These are phyloP conservation scores for Andrena minutula DNA, from an alignment of 2,888 invertebrate species.

Conservation along the genomic window DNA sequence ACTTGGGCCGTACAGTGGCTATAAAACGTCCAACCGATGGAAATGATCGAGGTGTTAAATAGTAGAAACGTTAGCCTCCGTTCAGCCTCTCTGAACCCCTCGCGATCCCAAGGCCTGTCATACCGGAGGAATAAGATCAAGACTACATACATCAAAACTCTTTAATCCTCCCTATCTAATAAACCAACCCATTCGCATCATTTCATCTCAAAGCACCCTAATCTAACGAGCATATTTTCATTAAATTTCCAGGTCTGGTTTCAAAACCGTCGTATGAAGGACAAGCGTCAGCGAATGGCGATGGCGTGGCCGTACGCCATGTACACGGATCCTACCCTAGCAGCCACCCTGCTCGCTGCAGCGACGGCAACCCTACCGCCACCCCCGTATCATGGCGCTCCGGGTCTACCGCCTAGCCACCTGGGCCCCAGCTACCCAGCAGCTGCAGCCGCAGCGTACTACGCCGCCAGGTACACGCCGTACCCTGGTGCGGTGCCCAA, in stretches of 20 bases:
- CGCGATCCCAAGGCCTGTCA: background rate
- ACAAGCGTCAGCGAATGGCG: conserved; percentile 97
- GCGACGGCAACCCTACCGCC: conserved; percentile 89
- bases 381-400: conserved; percentile 75
- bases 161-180: no score
- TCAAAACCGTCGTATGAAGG: conserved; percentile 98
- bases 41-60: conserved; percentile 69
- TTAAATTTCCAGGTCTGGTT: conserved; percentile 94
- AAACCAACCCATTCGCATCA: no score
- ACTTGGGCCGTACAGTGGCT: conserved; percentile 42
- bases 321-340: conserved; percentile 96
- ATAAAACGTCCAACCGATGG: conserved; percentile 59
- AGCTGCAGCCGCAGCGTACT: conserved; percentile 87
- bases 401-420: conserved; percentile 86
- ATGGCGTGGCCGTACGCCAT: conserved; percentile 98
- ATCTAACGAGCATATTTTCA: no score
- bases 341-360: conserved; percentile 96
- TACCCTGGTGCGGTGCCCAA: conserved; percentile 86
- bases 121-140: background rate
- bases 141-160: background rate
- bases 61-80: conserved; percentile 55
- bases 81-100: background rate
- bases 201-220: no score
- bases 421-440: conserved; percentile 84
- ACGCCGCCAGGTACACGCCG: conserved; percentile 87